Base-by-base conservation (phyloP, 2,888 invertebrate genomes). In the Serrognathus titanus region DNA sequence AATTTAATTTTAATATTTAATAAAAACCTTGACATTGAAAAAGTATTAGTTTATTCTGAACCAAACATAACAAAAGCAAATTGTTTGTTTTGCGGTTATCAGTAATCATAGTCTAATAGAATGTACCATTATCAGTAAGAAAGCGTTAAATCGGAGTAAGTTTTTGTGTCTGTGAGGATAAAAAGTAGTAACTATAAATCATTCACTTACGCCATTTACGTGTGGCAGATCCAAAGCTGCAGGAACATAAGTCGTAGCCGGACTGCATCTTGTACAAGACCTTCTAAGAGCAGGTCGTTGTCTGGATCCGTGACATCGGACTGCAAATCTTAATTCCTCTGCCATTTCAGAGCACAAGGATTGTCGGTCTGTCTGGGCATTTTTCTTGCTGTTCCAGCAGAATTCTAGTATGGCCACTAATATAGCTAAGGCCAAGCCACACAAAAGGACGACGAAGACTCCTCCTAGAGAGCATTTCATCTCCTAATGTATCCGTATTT, bases 341-440 rank as follows among this genome's bases (percentile, higher is more conserved):
- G 85, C 92, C 92, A 97, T 94, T 80, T 97, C 96, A 41, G 94
- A 90, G 77, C 96, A 97, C 51, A 97, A 79, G 1, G 94, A 93
- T 81, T 94, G 92, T 75, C 85, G 77, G 60, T 91, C 92, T 11
- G 90, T 88, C 72, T 89, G 88, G 0, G 92, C 87, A 71, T 92
- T 92, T 75, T 92, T 94, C 78, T 88, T 90, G 0, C 94, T 92
- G 75, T 95, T 94, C 92, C 94, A 94, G 69, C 93, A 94, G 75
- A 97, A 97, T 74, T 97, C 96, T 67, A 95, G 79, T 58, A 97
- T 91, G 7, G 96, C 96, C 3, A 96, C 93, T 52, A 97, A 82
- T 59, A 97, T 90, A 0, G 97, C 94, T 31, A 96, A 74, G 0
- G 93, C 92, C 48, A 98, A 79, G 0, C 97, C 98, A 63, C 93